A percentile compares a stretch with the other conserved stretches of the same genome.
Conservation (phyloP, 2,797 vertebrate species). For the Semaprochilodus insignis region DNA sequence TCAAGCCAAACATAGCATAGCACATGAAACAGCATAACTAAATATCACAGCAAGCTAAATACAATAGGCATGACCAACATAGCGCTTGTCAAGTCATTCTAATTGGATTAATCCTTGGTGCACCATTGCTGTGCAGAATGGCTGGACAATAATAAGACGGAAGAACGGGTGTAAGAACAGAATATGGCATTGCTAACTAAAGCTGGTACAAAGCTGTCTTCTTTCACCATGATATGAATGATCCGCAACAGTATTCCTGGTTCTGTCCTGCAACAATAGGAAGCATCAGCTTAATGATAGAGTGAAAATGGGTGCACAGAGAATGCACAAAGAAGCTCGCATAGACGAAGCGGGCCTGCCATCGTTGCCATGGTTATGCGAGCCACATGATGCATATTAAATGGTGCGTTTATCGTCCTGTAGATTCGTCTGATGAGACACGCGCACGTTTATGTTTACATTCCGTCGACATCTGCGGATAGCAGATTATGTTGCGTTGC, state of each 20-base stretch:
- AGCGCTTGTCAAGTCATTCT: not conserved
- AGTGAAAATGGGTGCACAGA: constrained; percentile 14
- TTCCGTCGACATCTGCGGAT: constrained; percentile 66
- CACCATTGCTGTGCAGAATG: not conserved
- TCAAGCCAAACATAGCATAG: not conserved
- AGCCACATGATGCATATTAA: constrained; percentile 50
- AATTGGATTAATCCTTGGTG: not conserved
- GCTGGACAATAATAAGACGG: not conserved
- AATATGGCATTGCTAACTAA: not conserved
- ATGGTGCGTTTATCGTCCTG: constrained; percentile 44
- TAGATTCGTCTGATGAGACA: constrained; percentile 33
- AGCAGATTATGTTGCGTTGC: constrained; percentile 59
- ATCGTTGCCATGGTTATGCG: constrained; percentile 66
- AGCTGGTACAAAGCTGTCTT: not conserved
- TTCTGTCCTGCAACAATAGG: constrained; percentile 8
- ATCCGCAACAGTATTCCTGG: constrained; percentile 9
- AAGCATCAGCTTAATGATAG: constrained; percentile 19
- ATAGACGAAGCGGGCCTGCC: constrained; percentile 44
- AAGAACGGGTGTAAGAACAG: not conserved
- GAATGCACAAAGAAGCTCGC: constrained; percentile 36
- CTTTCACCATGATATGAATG: not conserved
- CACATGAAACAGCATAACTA: too few relatives aligned
- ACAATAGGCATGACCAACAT: not conserved
- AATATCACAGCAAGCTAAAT: not conserved
- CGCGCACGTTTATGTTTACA: constrained; percentile 51